Evolutionary conservation across 2,113 vertebrate species (phyloP).

Genomic region (Marcusenius ussheri): DNA sequence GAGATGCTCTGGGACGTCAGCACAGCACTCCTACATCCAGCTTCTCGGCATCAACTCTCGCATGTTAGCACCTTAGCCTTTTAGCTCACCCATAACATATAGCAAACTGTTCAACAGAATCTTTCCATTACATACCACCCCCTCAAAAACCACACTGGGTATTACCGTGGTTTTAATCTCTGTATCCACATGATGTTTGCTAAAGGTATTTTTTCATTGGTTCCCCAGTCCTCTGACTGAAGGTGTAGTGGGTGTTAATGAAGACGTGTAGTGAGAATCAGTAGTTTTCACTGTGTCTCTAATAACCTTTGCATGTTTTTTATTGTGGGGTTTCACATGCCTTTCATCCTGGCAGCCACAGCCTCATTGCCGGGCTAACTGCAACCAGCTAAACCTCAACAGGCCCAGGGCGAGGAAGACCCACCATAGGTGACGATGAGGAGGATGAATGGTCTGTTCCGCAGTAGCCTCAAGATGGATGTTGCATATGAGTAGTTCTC

Average conservation of each 20-base stretch:
- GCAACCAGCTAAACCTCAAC: background rate
- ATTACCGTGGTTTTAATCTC: background rate
- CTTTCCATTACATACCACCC: background rate
- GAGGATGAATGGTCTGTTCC: conserved; percentile 77
- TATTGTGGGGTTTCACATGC: background rate
- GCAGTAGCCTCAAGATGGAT: conserved; percentile 69
- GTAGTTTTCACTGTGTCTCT: background rate
- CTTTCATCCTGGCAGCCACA: background rate
- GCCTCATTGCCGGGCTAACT: background rate
- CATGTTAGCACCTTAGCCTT: background rate
- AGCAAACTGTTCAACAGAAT: background rate
- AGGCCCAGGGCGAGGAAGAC: conserved; percentile 19
- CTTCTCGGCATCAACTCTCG: background rate
- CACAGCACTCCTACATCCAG: background rate
- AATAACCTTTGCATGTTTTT: background rate
- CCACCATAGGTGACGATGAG: conserved; percentile 84
- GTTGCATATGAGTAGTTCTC: conserved; percentile 68
- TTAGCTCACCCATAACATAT: background rate
- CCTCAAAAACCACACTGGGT: background rate
- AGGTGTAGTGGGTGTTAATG: background rate
- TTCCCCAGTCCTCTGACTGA: background rate
- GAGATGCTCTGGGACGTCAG: background rate
- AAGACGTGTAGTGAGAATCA: background rate
- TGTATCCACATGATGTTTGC: background rate
- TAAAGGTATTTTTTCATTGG: background rate